These are phyloP conservation scores for Ceraclea dissimilis DNA, from an alignment of 2,888 invertebrate species.

Conservation along the genomic window DNA sequence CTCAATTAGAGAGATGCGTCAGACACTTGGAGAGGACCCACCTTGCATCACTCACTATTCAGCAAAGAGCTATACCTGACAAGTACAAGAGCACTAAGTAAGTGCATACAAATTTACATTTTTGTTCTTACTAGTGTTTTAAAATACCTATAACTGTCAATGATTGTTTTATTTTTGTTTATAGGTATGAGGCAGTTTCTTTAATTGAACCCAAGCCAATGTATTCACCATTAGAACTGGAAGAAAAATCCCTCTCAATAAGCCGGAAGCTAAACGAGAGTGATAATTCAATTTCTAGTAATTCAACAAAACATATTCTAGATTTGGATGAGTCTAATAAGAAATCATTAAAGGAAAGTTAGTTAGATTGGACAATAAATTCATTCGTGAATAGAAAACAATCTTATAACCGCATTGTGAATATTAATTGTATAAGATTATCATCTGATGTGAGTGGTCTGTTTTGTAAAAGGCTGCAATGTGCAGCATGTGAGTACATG, in stretches of 20 bases:
- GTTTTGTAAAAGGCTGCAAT: no score
- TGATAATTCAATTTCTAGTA: constrained; percentile 7
- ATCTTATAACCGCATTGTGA: no score
- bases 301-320: constrained; percentile 3
- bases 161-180: constrained; percentile 6
- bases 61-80: constrained; percentile 80
- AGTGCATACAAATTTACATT: constrained; percentile 7
- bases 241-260: constrained; percentile 5
- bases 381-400: no score
- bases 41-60: constrained; percentile 53
- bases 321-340: constrained; percentile 10
- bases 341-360: constrained; percentile 5
- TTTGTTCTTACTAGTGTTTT: background rate
- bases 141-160: background rate
- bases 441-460: no score
- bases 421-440: no score
- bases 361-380: constrained; percentile 10
- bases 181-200: constrained; percentile 42
- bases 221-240: constrained; percentile 28
- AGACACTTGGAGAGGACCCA: constrained; percentile 64
- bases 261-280: constrained; percentile 10
- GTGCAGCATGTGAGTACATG: no score
- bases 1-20: constrained; percentile 60
- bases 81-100: constrained; percentile 77
- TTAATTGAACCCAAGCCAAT: constrained; percentile 38